Percentiles rank a stretch among this genome's conserved stretches.
Conservation (phyloP, 2,113 vertebrate species). For the Kryptolebias marmoratus region DNA sequence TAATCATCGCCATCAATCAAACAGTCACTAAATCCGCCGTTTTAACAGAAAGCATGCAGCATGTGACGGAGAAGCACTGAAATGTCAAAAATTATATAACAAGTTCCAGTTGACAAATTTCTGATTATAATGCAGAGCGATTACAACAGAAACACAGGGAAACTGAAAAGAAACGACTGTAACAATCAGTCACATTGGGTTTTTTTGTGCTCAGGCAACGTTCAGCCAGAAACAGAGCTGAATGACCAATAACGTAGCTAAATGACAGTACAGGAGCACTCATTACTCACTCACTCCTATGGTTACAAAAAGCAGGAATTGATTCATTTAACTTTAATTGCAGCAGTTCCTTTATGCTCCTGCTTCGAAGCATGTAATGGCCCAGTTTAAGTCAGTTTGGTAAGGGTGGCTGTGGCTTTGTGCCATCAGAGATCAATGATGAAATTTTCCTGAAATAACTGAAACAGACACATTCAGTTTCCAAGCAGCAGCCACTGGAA, state of each 20-base stretch:
- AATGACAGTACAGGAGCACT: conserved; percentile 16
- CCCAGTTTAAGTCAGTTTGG: conserved; percentile 8
- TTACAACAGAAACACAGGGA: not conserved
- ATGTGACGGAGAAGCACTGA: not conserved
- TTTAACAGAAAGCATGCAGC: conserved; percentile 19
- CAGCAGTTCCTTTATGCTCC: conserved; percentile 18
- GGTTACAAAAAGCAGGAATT: too few species aligned
- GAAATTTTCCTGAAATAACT: conserved; percentile 33
- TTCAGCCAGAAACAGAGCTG: not conserved
- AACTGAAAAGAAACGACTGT: not conserved
- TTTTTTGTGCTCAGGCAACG: too few species aligned
- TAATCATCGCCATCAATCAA: conserved; percentile 37
- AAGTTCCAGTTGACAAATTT: conserved; percentile 13
- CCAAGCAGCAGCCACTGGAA: conserved; percentile 20
- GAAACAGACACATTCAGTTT: conserved; percentile 36
- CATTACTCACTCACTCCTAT: too few species aligned
- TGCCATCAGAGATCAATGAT: conserved; percentile 48
- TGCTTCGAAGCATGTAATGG: not conserved
- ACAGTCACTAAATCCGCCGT: conserved; percentile 9
- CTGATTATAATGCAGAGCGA: not conserved
- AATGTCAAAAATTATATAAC: not conserved
- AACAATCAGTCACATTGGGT: too few species aligned
- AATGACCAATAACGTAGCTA: conserved; percentile 9
- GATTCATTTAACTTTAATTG: conserved; percentile 40
- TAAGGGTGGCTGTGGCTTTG: not conserved